Base-by-base conservation (phyloP, 2,113 vertebrate species). In the Gasterosteus nipponicus region DNA sequence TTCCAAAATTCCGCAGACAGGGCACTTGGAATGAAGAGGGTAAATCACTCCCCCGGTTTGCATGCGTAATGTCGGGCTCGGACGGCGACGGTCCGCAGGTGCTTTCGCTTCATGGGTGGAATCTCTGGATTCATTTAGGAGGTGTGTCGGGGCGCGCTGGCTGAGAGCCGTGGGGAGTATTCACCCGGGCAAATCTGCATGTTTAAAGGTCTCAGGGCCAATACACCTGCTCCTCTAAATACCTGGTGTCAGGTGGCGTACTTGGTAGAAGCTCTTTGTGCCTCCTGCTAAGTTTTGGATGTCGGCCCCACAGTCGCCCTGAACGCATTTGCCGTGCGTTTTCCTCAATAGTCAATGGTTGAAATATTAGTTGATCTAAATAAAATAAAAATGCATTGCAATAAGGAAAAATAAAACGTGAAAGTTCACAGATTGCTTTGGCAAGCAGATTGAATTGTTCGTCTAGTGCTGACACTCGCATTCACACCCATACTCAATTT, bases 1-100 rank as follows among this genome's bases (percentile, higher is more conserved):
- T 92, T 86, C 87, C 87, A 90, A 83, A 54, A 89, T 84, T 87
- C 80, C 83, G 80, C 76, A 79, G 89, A 89, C 86, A 86, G 78
- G 69, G 77, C 79, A 71, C 81, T 75, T 38, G 60, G 73, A 81
- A 86, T 64, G 86, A 86, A 64, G 68, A 70, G 76, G 54, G 59
- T 60, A 77, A 75, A 86, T 81, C 71, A 38, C 49, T 59, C 56
- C 38, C 60, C 75, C 4, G 35, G 58, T 89, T 82, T 87, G 74
- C 79, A 73, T 81, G 60, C 2, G 41, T 84, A 69, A 85, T 71
- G 69, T 60, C 49, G 35, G 33, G 47, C 22, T 54, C 12, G 69
- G 72, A 74, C 75, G 62, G 81, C 44, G 77, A 78, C 64, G 26
- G 58, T 74, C 11, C 60, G 54, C 59, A 78, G 81, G 76, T 77